Evolutionary conservation across 2,797 vertebrate genomes (phyloP).

Genomic region (Acrossocheilus wenchowensis): DNA sequence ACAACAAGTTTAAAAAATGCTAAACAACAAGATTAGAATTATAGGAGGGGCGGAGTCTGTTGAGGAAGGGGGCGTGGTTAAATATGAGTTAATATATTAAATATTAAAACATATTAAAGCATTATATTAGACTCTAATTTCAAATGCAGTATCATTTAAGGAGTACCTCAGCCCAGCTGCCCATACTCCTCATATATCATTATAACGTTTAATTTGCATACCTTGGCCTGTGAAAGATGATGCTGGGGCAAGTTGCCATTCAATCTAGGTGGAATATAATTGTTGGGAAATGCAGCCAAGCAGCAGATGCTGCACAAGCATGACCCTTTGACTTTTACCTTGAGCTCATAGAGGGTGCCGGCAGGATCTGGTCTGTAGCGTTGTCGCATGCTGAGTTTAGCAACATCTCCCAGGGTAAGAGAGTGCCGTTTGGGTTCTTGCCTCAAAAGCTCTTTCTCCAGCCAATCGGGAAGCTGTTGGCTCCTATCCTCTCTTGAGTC

Average conservation of each 20-base stretch:
- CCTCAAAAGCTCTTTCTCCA: slow-evolving; percentile 72
- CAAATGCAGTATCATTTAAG: neutral
- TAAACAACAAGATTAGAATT: neutral
- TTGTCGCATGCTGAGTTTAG: slow-evolving; percentile 44
- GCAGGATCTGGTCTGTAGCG: slow-evolving; percentile 39
- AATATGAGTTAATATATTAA: no score
- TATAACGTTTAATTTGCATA: slow-evolving; percentile 23
- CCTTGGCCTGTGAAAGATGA: neutral
- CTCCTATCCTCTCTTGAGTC: slow-evolving; percentile 9
- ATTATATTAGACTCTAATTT: neutral
- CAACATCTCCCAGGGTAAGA: slow-evolving; percentile 62
- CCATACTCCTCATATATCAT: slow-evolving; percentile 4
- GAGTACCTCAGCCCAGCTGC: neutral
- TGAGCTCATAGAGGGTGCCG: slow-evolving; percentile 61
- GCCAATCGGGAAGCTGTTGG: slow-evolving; percentile 66
- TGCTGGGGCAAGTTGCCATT: slow-evolving; percentile 28
- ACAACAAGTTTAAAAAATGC: neutral
- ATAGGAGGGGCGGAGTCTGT: neutral
- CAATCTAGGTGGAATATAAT: slow-evolving; percentile 7
- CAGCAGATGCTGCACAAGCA: slow-evolving; percentile 13
- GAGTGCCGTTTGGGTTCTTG: slow-evolving; percentile 69
- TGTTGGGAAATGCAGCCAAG: slow-evolving; percentile 20
- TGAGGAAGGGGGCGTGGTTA: neutral
- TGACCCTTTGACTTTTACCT: slow-evolving; percentile 67
- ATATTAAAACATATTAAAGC: neutral